Percentiles rank a stretch among this genome's conserved stretches.
phyloP scores from a whole-genome alignment of 1,140 invertebrate genomes.

The Linepithema humile region DNA sequence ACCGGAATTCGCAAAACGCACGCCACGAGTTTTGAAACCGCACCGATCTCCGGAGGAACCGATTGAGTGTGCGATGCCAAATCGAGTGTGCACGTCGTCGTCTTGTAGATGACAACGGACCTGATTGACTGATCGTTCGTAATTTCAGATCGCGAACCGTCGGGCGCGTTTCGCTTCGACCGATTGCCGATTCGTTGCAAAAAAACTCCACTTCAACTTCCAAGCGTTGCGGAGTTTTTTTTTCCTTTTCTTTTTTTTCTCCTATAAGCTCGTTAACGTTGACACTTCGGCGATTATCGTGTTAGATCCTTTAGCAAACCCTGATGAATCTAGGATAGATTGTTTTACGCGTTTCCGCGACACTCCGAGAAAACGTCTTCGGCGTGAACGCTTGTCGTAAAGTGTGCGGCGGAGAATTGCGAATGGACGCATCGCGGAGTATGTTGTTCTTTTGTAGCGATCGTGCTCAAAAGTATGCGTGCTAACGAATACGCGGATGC shows the following conservation, averaged over 20 bases:
- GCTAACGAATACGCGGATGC: not conserved
- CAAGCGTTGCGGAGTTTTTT: too few relatives aligned
- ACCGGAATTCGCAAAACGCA: conserved; percentile 55
- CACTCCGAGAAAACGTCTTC: not conserved
- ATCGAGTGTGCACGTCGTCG: not conserved
- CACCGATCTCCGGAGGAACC: not conserved
- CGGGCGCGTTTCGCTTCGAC: not conserved
- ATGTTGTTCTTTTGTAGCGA: not conserved
- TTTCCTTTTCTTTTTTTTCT: too few relatives aligned
- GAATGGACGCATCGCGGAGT: not conserved
- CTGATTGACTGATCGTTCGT: not conserved
- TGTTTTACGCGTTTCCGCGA: not conserved
- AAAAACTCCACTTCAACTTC: too few relatives aligned
- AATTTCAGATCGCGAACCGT: not conserved
- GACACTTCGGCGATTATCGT: conserved; percentile 14
- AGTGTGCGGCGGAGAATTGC: not conserved
- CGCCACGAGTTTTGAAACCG: conserved; percentile 28
- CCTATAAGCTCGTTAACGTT: not conserved
- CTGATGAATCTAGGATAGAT: not conserved
- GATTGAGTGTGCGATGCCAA: not conserved
- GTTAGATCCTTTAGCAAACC: not conserved
- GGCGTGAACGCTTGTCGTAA: not conserved
- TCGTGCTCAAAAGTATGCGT: not conserved
- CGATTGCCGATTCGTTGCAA: not conserved
- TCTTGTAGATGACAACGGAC: not conserved